phyloP scores from a whole-genome alignment of 53 echinoderm and acorn worm species.

The Echinometra lucunter region DNA sequence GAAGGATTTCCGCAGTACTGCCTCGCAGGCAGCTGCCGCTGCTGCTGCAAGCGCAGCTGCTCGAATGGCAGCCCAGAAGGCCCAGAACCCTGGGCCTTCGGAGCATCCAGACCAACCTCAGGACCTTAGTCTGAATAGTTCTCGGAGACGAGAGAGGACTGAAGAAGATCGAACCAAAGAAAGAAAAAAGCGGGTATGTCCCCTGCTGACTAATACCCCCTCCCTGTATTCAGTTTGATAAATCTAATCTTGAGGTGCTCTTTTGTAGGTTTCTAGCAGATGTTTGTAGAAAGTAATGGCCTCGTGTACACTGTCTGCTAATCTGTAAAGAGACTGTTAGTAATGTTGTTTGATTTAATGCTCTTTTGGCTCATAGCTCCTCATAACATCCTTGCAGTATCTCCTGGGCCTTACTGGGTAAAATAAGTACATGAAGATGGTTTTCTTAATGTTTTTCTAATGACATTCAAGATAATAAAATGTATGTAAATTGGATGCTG shows the following conservation, averaged over 20 bases:
- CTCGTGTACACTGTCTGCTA: not conserved
- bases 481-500: constrained; percentile 48
- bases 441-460: no score
- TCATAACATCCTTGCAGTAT: no score
- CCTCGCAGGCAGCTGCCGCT: constrained; percentile 48
- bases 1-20: constrained; percentile 71
- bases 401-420: no score
- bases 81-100: constrained; percentile 14
- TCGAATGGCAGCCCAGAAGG: constrained; percentile 49
- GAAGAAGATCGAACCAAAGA: constrained; percentile 72
- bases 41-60: constrained; percentile 59
- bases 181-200: constrained; percentile 73
- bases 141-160: constrained; percentile 51
- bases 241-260: not conserved
- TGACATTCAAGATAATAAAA: not conserved
- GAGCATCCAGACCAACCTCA: constrained; percentile 42
- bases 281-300: not conserved
- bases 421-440: no score
- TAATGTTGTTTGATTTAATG: no score
- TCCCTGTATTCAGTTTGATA: not conserved
- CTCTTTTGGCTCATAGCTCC: no score
- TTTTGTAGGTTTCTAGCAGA: not conserved
- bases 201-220: constrained; percentile 36
- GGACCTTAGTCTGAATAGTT: constrained; percentile 62
- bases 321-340: not conserved